Conservation (phyloP, 2,113 vertebrate genomes). For the Lepus timidus region DNA sequence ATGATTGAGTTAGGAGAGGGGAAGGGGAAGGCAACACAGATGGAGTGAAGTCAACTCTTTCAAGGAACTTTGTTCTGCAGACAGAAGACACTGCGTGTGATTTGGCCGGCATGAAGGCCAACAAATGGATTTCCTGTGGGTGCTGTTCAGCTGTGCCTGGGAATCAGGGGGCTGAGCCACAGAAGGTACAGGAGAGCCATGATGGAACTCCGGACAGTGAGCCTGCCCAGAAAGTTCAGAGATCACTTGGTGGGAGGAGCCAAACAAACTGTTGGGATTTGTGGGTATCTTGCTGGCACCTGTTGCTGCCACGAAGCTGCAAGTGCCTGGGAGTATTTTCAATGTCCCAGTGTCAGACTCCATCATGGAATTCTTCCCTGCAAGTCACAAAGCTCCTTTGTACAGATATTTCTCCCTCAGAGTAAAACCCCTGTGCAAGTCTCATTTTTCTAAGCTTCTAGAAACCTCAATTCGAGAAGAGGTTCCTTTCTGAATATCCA, state of each 20-base stretch:
- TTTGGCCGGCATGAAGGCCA: neutral
- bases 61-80: neutral
- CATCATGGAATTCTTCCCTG: neutral
- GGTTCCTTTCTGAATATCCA: neutral
- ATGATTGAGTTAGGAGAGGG: neutral
- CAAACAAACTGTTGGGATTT: neutral
- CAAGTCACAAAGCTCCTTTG: neutral
- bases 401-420: no score
- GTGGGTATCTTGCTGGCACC: no score
- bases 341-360: no score
- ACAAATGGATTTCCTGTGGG: no score
- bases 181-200: neutral
- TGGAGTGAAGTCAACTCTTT: neutral
- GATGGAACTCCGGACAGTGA: neutral
- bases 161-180: neutral
- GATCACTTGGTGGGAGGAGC: no score
- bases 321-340: neutral
- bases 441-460: neutral
- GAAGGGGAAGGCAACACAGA: neutral
- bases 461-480: neutral
- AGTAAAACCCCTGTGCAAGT: neutral
- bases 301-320: no score
- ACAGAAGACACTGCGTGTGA: neutral
- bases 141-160: fast-evolving
- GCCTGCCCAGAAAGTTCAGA: neutral